Evolutionary conservation across 2,888 invertebrate species (phyloP), one percentile per base, ranked within the genome.

Genomic region (Digitonthophagus gazella): DNA sequence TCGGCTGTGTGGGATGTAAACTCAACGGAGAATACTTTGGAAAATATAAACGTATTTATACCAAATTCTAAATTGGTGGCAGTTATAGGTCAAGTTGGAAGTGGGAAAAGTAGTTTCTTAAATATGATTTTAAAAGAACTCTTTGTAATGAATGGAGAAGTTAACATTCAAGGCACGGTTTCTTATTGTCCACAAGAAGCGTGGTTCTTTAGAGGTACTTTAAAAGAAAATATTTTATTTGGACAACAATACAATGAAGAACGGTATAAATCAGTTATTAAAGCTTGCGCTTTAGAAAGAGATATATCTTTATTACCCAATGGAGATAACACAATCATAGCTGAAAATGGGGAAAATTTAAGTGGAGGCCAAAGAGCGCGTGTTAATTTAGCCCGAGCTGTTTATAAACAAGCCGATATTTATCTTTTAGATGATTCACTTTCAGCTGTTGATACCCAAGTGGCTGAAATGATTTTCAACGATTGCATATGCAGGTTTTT

Each of bases 151-250:
- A 80, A 84, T 2, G 93, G 94, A n/a, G 83, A n/a, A 18, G 78
- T 88, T 14, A 80, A 84, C 15, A 84, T 91, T 0, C 83, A 84
- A 18, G 95, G 95, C 2, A 71, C 22, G 19, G 67, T 91, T 0
- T 90, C 90, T 19, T 96, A 95, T 77, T 90, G 92, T 0, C 87
- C 92, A 55, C 95, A 95, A 78, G 90, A 95, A 75, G 90, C 96
- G 0, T 96, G 96, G 95, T 83, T 92, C 3, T 92, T 92, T 76
- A 88, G 89, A 0, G 90, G 91, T 76, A 84, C 90, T 75, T 83
- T 90, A 4, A 81, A 86, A 65, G 88, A 90, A 73, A 91, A 91
- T 77, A 93, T 97, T 73, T 81, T 95, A 2, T 97, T 97, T 81
- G 96, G 96, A 0, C 88, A 86, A 78, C 84, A 86, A 71, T 90